These are phyloP conservation scores for Cyphomyrus plagiostoma DNA, from an alignment of 2,113 vertebrate species.

Conservation along the genomic window DNA sequence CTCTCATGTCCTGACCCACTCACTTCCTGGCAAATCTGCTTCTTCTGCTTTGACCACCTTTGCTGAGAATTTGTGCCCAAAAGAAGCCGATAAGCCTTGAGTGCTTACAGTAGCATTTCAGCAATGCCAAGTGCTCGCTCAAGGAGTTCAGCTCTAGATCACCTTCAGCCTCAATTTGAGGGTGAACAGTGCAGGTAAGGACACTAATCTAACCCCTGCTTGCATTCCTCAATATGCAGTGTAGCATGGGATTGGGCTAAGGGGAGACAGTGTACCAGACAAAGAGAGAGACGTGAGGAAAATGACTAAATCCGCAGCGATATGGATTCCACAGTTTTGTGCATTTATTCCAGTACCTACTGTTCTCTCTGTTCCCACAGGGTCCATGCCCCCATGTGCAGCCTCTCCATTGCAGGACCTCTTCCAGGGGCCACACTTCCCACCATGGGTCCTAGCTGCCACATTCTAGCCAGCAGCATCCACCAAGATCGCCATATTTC, in stretches of 20 bases:
- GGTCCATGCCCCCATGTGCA: neutral
- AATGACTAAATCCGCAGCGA: neutral
- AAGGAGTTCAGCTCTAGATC: neutral
- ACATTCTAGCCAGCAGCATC: conserved; percentile 33
- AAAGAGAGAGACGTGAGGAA: neutral
- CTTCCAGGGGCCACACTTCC: conserved; percentile 16
- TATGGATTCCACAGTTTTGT: neutral
- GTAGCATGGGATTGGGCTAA: neutral
- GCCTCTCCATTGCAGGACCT: neutral
- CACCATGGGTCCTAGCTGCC: conserved; percentile 38
- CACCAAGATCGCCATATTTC: conserved; percentile 28
- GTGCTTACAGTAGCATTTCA: neutral
- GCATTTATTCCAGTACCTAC: neutral
- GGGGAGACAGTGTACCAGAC: neutral
- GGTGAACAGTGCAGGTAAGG: neutral
- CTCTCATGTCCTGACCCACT: neutral
- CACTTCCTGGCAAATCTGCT: neutral
- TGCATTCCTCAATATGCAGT: neutral
- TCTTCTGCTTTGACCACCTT: neutral
- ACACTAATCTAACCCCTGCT: neutral
- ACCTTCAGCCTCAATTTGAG: neutral
- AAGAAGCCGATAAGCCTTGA: neutral
- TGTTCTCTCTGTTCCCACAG: conserved; percentile 10
- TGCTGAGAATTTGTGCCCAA: neutral
- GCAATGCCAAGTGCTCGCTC: neutral